phyloP scores from a whole-genome alignment of 2,797 vertebrate species.

The Amblyraja radiata region DNA sequence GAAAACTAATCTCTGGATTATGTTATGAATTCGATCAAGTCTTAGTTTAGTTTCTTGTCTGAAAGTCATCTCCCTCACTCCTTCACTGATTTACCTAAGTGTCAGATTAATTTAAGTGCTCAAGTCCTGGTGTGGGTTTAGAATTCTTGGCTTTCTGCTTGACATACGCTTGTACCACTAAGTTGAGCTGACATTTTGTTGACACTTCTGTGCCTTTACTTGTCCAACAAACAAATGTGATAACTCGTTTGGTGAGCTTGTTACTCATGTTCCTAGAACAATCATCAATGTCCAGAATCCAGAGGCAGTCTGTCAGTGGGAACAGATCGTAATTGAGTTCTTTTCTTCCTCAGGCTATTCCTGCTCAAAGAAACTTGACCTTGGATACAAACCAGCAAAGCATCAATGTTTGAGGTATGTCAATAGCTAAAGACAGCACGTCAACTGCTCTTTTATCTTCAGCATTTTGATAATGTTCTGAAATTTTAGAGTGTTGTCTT shows the following conservation, averaged over 20 bases:
- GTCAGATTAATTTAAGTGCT: not conserved
- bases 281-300: constrained; percentile 47
- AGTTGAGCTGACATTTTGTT: not conserved
- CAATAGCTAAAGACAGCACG: not conserved
- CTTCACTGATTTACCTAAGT: not conserved
- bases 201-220: not conserved
- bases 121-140: not conserved
- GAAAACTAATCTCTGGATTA: not conserved
- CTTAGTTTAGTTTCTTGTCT: not conserved
- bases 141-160: not conserved
- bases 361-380: constrained; percentile 20
- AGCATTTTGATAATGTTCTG: not conserved
- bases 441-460: not conserved
- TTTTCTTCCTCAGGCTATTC: not conserved
- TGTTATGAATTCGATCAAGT: not conserved
- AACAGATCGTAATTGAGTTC: constrained; percentile 37
- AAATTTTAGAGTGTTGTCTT: not conserved
- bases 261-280: constrained; percentile 44
- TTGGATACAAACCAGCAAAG: constrained; percentile 32
- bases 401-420: constrained; percentile 26
- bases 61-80: not conserved
- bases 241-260: constrained; percentile 47
- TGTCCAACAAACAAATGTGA: constrained; percentile 41
- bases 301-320: constrained; percentile 50
- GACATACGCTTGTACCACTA: not conserved